Base-by-base conservation (phyloP, 1,140 invertebrate genomes). In the Limonius californicus region DNA sequence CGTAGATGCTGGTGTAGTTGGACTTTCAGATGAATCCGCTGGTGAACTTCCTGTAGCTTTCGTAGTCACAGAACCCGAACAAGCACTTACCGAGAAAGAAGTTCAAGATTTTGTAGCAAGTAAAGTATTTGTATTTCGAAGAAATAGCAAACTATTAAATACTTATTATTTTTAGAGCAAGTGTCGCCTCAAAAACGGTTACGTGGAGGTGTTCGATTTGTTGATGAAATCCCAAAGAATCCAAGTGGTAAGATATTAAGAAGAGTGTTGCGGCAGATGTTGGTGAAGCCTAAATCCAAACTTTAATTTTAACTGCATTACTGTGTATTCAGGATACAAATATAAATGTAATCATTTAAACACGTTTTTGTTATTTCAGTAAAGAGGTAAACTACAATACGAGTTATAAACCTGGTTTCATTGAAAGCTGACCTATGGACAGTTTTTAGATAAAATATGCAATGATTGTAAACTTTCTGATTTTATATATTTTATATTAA, bases 31-130 rank as follows among this genome's bases (percentile, higher is more conserved):
- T 72, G 76, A 79, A 21, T 65, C 73, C 45, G 80, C 79, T 56
- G 89, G 88, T 9, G 90, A 92, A 77, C 72, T 87, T 9, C 86
- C 88, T 1, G 74, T 80, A 32, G 88, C 89, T 7, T 90, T 87
- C 71, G 75, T 91, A 35, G 87, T 90, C 0, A 82, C 77, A 66
- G 75, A 80, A 68, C 64, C 74, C n/a, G 73, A 70, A 39, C 63
- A 67, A 21, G 64, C 74, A 39, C 67, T 84, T 19, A 81, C 78
- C 1, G 35, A 39, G 42, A 9, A 57, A 39, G 35, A 35, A 2
- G 27, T 57, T 15, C 2, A 20, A n/a, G n/a, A 35, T 39, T 57
- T 39, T 43, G 16, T 57, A 2, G 35, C 35, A 1, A 12, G 55
- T 39, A 35, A n/a, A 16, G 4, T 50, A 19, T 18, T 9, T 27